phyloP scores from a whole-genome alignment of 1,140 invertebrate genomes.

The Holotrichia oblita region DNA sequence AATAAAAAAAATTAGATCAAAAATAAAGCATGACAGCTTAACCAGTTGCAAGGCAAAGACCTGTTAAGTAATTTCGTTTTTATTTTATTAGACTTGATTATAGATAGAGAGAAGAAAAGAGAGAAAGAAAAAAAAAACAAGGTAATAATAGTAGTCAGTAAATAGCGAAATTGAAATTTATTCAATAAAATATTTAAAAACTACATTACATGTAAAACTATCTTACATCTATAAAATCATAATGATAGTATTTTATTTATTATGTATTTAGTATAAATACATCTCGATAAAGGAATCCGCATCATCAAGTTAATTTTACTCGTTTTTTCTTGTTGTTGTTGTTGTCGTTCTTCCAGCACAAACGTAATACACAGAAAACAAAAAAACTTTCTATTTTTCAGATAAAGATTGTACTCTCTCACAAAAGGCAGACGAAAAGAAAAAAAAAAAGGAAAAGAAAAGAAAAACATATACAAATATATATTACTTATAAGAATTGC shows the following conservation, averaged over 20 bases:
- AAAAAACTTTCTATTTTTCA: neutral
- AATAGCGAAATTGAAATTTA: conserved; percentile 38
- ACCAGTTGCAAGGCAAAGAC: no score
- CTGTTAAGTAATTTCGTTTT: no score
- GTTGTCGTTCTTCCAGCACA: no score
- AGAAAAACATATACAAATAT: neutral
- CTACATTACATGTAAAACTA: conserved; percentile 39
- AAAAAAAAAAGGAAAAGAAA: neutral
- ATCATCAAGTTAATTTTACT: no score
- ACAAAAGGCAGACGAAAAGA: neutral
- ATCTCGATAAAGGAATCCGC: neutral
- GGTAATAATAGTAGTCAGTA: no score
- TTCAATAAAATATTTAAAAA: conserved; percentile 40
- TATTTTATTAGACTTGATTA: no score
- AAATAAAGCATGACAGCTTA: no score
- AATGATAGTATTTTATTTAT: neutral
- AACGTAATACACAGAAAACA: conserved; percentile 30
- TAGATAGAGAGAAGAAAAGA: no score
- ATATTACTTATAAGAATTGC: neutral
- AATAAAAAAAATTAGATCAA: no score
- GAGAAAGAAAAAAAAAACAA: no score
- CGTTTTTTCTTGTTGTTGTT: no score
- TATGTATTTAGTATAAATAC: conserved; percentile 38
- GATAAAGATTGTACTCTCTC: conserved; percentile 2
- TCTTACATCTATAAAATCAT: conserved; percentile 37